Conservation (phyloP, 2,113 vertebrate species). For the Andinoacara biseriatus region DNA sequence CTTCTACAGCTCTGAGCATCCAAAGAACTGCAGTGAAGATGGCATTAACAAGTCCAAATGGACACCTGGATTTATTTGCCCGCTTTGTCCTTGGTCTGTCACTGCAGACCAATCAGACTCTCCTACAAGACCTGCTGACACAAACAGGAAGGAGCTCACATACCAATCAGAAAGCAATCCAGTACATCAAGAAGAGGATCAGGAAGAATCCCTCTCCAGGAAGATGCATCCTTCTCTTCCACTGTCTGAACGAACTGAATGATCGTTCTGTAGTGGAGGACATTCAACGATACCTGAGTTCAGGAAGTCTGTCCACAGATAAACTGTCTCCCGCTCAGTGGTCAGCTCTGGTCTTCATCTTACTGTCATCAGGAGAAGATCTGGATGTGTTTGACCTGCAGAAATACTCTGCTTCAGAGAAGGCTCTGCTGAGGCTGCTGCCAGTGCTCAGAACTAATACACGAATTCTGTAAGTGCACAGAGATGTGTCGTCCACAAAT, state of each 20-base stretch:
- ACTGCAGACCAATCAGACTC: background rate
- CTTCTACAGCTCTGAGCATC: background rate
- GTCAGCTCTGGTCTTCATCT: background rate
- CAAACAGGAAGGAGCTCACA: background rate
- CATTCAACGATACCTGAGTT: background rate
- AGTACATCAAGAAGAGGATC: background rate
- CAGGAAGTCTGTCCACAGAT: background rate
- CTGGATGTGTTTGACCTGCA: conserved; percentile 6
- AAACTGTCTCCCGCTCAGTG: background rate
- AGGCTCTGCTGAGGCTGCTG: background rate
- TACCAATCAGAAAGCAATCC: background rate
- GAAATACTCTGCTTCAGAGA: background rate
- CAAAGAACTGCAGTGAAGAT: background rate
- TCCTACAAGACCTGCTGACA: background rate
- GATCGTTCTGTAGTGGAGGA: background rate
- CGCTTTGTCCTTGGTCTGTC: background rate
- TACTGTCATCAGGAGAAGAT: background rate
- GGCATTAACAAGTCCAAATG: background rate
- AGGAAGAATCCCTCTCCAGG: conserved; percentile 3
- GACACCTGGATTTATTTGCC: background rate
- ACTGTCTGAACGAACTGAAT: background rate
- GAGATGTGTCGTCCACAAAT: background rate
- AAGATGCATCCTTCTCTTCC: background rate
- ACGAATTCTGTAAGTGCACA: background rate
- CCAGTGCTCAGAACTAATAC: background rate